Base-by-base conservation (phyloP, 2,888 invertebrate species). In the Mimas tiliae region DNA sequence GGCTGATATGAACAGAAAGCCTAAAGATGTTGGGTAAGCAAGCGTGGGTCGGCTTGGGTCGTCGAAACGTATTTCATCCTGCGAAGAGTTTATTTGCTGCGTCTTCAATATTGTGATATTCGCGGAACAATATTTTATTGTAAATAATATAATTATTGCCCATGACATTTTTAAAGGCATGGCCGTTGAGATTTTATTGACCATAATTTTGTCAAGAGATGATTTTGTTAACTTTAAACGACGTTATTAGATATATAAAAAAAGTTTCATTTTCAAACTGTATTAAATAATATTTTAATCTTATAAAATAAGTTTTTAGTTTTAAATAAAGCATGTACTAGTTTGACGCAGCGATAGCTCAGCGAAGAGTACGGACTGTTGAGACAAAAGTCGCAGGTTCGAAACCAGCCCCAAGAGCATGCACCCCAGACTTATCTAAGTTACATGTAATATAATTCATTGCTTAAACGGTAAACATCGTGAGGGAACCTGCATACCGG, bases 1-100 rank as follows among this genome's bases (percentile, higher is more conserved):
- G 0, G 74, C 68, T 64, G 89, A 91, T 16, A 92, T 72, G 65
- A 93, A 93, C 0, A 92, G 73, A 63, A 86, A 88, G 0, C 84
- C 82, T 0, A 89, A 65, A 0, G 82, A 84, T 0, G 80, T 73
- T 0, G 93, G 93, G 64, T 91, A 92, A 0, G 83, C 84, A 1
- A 87, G 68, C 0, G 74, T 71, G 0, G 89, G 90, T 0, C 87
- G 77, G 0, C 67, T 68, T 0, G 81, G 79, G 27, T 86, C 73
- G 1, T 79, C 73, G 12, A 84, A 81, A 0, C n/a, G 52, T 1
- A 74, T 55, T 0, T 33, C 9, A 1, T 76, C 70, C 0, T 68
- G 55, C 8, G 58, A 63, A 7, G 21, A n/a, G 52, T 67, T 70
- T 62, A 64, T 53, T 50, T 8, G 55, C 2, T 19, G 14, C 21